Base-by-base conservation (phyloP, 2,797 vertebrate genomes). In the Phalloptychus januarius region DNA sequence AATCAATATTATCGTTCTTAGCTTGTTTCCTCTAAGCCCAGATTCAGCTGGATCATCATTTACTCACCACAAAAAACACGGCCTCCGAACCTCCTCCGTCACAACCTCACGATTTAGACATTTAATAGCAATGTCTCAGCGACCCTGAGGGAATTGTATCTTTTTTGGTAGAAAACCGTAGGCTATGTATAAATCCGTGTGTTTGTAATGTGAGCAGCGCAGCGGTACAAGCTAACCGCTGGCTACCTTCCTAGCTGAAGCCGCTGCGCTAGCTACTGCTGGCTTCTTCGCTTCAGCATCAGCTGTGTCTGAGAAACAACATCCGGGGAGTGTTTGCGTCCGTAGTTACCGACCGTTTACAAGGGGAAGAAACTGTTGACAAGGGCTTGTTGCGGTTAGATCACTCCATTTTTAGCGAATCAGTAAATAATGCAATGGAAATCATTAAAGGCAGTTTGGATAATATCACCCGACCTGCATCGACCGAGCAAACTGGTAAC, bases 401-500 rank as follows among this genome's bases (percentile, higher is more conserved):
- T n/a, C 15, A 13, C 10, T 67, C 44, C 52, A 25, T 20, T 0
- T 1, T 25, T 16, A 67, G 50, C 10, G 50, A 72, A 20, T 54
- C 45, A 71, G 7, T 58, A 61, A 52, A 33, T 18, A 44, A 36
- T 31, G 76, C 3, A 3, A 96, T 98, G 97, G 95, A 97, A 93
- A 95, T 97, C 72, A 92, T 92, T 79, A 96, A 86, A 88, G 95
- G 95, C 7, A 95, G 76, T 79, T 88, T 97, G 74, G 96, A 97
- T 54, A 89, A 93, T 75, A 97, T 97, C 89, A 96, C 96, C 78
- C 94, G 95, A 70, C 94, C 96, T 80, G 88, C 94, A 38, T 95
- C 94, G 73, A 91, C 77, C 52, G 96, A 95, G 75, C 89, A 86
- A 56, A 77, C 78, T 61, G 92, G 91, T 0, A 95, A 89, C 63